Percentiles rank a stretch among this genome's conserved stretches.
phyloP scores from a whole-genome alignment of 2,888 invertebrate genomes.

The Parascotia fuliginaria region DNA sequence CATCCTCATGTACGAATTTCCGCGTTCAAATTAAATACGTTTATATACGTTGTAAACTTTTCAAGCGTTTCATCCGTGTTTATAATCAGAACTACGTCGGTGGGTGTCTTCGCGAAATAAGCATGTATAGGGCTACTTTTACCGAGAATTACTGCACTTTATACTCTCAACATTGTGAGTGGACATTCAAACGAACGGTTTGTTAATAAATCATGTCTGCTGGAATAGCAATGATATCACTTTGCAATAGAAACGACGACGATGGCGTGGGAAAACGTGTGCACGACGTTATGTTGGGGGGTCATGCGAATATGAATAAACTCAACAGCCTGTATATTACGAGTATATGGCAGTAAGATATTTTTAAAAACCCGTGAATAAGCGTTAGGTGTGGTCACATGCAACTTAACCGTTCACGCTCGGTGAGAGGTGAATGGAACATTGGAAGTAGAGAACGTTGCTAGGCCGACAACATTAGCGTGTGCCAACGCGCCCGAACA shows the following conservation, averaged over 20 bases:
- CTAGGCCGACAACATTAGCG: slow-evolving; percentile 79
- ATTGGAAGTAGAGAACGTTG: slow-evolving; percentile 69
- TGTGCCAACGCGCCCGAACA: slow-evolving; percentile 81
- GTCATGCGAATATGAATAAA: slow-evolving; percentile 16
- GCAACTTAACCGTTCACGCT: slow-evolving; percentile 74
- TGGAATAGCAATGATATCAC: slow-evolving; percentile 56
- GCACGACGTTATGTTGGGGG: slow-evolving; percentile 27
- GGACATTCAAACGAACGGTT: slow-evolving; percentile 37
- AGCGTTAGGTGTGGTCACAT: slow-evolving; percentile 48
- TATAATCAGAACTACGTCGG: slow-evolving; percentile 1
- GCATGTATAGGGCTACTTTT: slow-evolving; percentile 8
- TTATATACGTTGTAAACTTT: slow-evolving; percentile 4
- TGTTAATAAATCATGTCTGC: slow-evolving; percentile 47
- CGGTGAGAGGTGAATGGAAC: slow-evolving; percentile 84
- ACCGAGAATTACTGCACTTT: slow-evolving; percentile 32
- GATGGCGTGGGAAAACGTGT: slow-evolving; percentile 47
- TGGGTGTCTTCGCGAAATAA: slow-evolving; percentile 1
- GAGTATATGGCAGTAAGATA: slow-evolving; percentile 13
- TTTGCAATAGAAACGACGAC: slow-evolving; percentile 40
- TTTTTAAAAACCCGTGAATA: slow-evolving; percentile 29
- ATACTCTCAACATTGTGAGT: slow-evolving; percentile 18
- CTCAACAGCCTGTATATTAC: slow-evolving; percentile 18
- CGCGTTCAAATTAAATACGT: background rate
- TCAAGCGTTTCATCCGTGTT: slow-evolving; percentile 5
- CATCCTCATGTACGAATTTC: slow-evolving; percentile 5